Base-by-base conservation (phyloP, 2,797 vertebrate species). In the Simalia tracyae region DNA sequence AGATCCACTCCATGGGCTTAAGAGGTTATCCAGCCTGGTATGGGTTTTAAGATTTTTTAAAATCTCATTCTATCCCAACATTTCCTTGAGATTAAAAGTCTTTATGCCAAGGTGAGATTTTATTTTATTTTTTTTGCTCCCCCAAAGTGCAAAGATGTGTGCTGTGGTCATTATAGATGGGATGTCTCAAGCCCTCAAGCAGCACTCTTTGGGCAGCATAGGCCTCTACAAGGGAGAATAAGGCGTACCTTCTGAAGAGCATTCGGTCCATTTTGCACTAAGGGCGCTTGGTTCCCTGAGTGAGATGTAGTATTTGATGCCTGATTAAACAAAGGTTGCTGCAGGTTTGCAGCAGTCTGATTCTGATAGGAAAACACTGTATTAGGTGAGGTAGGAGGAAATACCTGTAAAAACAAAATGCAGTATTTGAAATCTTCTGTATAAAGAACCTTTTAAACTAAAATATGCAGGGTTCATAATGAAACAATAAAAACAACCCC, bases 261-360 rank as follows among this genome's bases (percentile, higher is more conserved):
- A 89, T 64, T 91, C 2, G 97, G 96, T 91, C 97, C 97, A 24
- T 98, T 99, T 90, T 98, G 97, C 93, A 97, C 93, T 59, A 96
- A 88, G 19, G 97, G 94, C 64, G 96, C 95, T 2, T 97, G 96
- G 36, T 93, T 96, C 95, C 96, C 97, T 64, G 97, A 94, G 57
- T 98, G 98, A 91, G 98, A 95, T 12, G 95, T 93, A 72, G 94
- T 97, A 89, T 97, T 98, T 90, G 98, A 94, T 22, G 98, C 97
- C 94, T 97, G 98, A 93, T 91, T 98, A 88, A 98, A 96, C 92
- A 98, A 98, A 94, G 97, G 96, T 92, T 98, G 98, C 89, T 97
- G 97, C 19, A 96, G 94, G 31, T 98, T 96, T 76, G 98, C 95
- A 90, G 97, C 97, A 1, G 97, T 95, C 36, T 98, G 97, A 93